Conservation (phyloP, 2,113 vertebrate species). For the Lophotis ruficrista region DNA sequence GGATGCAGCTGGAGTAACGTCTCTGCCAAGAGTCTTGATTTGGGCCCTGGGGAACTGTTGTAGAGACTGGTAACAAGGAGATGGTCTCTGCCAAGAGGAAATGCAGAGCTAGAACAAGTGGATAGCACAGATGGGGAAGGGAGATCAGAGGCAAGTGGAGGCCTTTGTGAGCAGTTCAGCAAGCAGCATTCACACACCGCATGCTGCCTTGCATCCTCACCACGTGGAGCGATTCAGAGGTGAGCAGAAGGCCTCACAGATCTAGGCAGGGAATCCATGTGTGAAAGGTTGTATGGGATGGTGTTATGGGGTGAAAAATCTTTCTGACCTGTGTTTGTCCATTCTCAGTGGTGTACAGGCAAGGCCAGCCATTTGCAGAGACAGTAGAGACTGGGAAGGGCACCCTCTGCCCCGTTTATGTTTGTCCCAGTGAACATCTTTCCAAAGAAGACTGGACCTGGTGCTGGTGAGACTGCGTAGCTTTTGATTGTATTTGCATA, state of each 20-base stretch:
- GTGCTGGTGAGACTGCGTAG: background rate
- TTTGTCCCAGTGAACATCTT: background rate
- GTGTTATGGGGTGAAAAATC: background rate
- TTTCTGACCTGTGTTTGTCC: background rate
- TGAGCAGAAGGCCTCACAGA: background rate
- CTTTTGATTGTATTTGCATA: no score
- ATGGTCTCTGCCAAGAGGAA: background rate
- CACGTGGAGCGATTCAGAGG: rapidly evolving
- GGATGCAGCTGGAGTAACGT: background rate
- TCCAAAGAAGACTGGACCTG: background rate
- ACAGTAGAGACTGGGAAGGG: background rate
- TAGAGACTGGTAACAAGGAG: background rate
- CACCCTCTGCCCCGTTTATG: background rate
- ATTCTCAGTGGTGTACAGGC: background rate
- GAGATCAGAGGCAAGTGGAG: background rate
- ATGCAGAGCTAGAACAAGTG: background rate
- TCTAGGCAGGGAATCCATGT: rapidly evolving
- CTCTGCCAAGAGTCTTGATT: background rate
- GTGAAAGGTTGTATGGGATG: background rate
- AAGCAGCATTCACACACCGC: background rate
- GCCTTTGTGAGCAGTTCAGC: background rate
- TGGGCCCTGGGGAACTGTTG: background rate
- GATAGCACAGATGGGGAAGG: background rate
- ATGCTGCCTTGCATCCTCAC: background rate
- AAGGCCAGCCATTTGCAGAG: background rate